These are phyloP conservation scores for Ecdyonurus torrentis DNA, from an alignment of 2,888 invertebrate genomes.

Conservation along the genomic window DNA sequence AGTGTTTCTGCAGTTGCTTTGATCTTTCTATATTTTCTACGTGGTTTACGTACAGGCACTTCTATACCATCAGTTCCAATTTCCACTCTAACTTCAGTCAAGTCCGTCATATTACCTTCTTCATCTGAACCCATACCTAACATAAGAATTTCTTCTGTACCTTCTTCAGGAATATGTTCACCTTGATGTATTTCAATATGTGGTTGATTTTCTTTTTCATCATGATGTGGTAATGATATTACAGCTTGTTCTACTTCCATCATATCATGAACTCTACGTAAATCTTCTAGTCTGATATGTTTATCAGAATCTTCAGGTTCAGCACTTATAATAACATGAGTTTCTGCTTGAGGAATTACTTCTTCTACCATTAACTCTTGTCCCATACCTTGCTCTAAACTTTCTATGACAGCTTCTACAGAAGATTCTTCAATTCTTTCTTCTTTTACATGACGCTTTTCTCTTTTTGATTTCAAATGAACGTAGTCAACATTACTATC, in stretches of 20 bases:
- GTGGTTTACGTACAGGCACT: slow-evolving; percentile 6
- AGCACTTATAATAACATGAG: neutral
- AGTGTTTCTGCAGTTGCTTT: neutral
- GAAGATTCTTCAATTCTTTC: neutral
- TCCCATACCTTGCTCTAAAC: slow-evolving; percentile 3
- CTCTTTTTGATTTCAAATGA: slow-evolving; percentile 1
- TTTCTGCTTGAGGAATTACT: slow-evolving; percentile 6
- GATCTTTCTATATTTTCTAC: slow-evolving; percentile 10
- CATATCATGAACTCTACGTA: slow-evolving; percentile 6
- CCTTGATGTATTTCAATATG: slow-evolving; percentile 10
- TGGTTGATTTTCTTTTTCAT: slow-evolving; percentile 14
- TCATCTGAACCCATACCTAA: slow-evolving; percentile 6
- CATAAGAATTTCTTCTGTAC: slow-evolving; percentile 8
- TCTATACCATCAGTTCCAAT: slow-evolving; percentile 5
- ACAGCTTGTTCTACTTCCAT: slow-evolving; percentile 11
- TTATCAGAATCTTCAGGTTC: slow-evolving; percentile 7
- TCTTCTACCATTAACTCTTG: slow-evolving; percentile 6
- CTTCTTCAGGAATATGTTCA: neutral
- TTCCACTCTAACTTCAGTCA: slow-evolving; percentile 1
- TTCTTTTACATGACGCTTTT: slow-evolving; percentile 2
- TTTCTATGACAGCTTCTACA: slow-evolving; percentile 3
- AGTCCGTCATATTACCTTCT: slow-evolving; percentile 9
- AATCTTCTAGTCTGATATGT: slow-evolving; percentile 6
- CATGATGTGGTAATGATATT: slow-evolving; percentile 9
- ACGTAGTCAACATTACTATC: slow-evolving; percentile 2